Evolutionary conservation across 2,797 vertebrate species (phyloP).

Genomic region (Sebastes wilsoni): DNA sequence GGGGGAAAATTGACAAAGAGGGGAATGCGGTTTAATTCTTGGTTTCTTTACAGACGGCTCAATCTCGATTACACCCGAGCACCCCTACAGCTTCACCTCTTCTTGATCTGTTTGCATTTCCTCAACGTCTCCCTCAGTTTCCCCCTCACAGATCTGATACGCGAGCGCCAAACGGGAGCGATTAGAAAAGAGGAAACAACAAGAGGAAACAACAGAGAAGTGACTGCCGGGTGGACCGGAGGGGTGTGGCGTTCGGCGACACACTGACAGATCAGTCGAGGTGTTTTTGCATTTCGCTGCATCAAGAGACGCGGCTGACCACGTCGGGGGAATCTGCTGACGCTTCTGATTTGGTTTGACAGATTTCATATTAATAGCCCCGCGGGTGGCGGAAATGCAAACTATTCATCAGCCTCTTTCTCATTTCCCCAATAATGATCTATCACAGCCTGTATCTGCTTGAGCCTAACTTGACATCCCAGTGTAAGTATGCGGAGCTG

Average conservation of each 20-base stretch:
- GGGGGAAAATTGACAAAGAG: slow-evolving; percentile 22
- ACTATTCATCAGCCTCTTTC: slow-evolving; percentile 58
- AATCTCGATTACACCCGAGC: slow-evolving; percentile 19
- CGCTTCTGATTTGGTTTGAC: slow-evolving; percentile 49
- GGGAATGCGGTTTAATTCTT: slow-evolving; percentile 21
- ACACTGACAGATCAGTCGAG: background rate
- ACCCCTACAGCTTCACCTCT: slow-evolving; percentile 20
- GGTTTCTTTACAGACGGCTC: slow-evolving; percentile 38
- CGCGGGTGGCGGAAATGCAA: slow-evolving; percentile 47
- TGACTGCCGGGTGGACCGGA: background rate
- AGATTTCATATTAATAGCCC: slow-evolving; percentile 57
- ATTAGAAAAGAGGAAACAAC: slow-evolving; percentile 9
- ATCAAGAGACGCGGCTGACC: slow-evolving; percentile 53
- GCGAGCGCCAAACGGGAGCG: background rate
- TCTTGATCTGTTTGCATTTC: slow-evolving; percentile 25
- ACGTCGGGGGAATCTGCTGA: slow-evolving; percentile 49
- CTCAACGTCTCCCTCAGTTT: slow-evolving; percentile 2
- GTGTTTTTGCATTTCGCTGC: slow-evolving; percentile 56
- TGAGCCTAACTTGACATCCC: slow-evolving; percentile 51
- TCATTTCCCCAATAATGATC: slow-evolving; percentile 65
- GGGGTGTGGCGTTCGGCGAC: background rate
- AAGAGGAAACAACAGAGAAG: background rate
- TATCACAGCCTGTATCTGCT: slow-evolving; percentile 59
- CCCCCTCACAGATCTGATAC: slow-evolving; percentile 8
- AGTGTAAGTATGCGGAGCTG: slow-evolving; percentile 39